Evolutionary conservation across 1,140 invertebrate species (phyloP), one percentile per base, ranked within the genome.

Genomic region (Teleogryllus occipitalis): DNA sequence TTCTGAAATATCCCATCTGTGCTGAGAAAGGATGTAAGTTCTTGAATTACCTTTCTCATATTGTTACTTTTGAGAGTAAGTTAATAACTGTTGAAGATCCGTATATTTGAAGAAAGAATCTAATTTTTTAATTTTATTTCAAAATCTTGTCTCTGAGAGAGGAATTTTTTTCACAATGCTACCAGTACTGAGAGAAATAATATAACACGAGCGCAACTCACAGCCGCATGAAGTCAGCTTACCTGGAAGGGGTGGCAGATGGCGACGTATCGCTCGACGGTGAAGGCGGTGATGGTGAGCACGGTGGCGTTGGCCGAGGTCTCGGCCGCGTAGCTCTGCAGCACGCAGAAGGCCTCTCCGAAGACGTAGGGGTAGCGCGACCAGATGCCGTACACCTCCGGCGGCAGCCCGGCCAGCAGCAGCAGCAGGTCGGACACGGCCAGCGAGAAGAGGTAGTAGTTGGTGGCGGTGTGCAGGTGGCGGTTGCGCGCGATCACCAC

Each of bases 231-330:
- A 18, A 65, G 54, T 7, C 10, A 65, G 54, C 54, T 14, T 65
- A 65, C 90, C 82, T 90, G 87, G 82, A 95, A 89, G 7, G 94
- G 94, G 86, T 94, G 92, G 83, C 93, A 94, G 80, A 95, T 94
- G 75, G 93, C 94, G n/a, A 95, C 87, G 84, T 95, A 96, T 15
- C 95, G 87, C 85, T 96, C 97, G 8, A 97, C 91, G 0, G 97
- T 98, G 86, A 99, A 99, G 5, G 95, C 94, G 0, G 94, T 95
- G 76, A 97, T 97, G 8, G 95, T 97, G 74, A 98, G 88, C 0
- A 98, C 94, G 0, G 97, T 97, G 0, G 97, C 96, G 85, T 98
- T 97, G 2, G 95, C 95, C 0, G 96, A 97, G 7, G 94, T 96
- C 85, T 98, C 97, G 0, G 95, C 92, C 0, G 95, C 90, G 74